phyloP scores from a whole-genome alignment of 2,888 invertebrate species.

The Sialis lutaria region DNA sequence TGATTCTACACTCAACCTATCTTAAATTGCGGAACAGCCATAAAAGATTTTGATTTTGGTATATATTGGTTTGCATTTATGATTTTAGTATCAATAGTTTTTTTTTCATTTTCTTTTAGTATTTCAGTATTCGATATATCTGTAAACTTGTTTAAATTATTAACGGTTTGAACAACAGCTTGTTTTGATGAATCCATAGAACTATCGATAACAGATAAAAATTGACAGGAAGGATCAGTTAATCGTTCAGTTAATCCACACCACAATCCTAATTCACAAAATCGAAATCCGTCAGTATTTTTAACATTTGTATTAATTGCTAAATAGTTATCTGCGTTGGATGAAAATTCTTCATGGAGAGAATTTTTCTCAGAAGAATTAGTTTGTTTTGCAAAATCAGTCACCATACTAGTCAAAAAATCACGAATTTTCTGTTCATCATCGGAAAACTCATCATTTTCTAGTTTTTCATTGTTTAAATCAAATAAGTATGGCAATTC shows the following conservation, averaged over 20 bases:
- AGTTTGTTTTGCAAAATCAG: slow-evolving; percentile 44
- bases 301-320: slow-evolving; percentile 31
- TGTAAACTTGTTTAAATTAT: no score
- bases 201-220: slow-evolving; percentile 13
- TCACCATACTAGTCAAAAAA: slow-evolving; percentile 44
- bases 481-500: slow-evolving; percentile 57
- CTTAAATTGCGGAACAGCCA: no score
- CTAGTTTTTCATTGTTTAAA: slow-evolving; percentile 27
- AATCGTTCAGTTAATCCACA: slow-evolving; percentile 39
- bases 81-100: no score
- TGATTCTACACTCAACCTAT: no score
- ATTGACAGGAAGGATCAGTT: slow-evolving; percentile 32
- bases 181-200: no score
- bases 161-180: no score
- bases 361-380: slow-evolving; percentile 21
- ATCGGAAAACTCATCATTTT: slow-evolving; percentile 18
- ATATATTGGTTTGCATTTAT: no score
- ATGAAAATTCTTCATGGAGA: slow-evolving; percentile 24
- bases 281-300: slow-evolving; percentile 30
- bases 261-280: slow-evolving; percentile 54
- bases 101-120: no score
- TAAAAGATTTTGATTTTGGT: no score
- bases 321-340: slow-evolving; percentile 31
- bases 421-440: slow-evolving; percentile 47
- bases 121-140: no score